Conservation (phyloP, 2,113 vertebrate species). For the Onychorhynchus coronatus region DNA sequence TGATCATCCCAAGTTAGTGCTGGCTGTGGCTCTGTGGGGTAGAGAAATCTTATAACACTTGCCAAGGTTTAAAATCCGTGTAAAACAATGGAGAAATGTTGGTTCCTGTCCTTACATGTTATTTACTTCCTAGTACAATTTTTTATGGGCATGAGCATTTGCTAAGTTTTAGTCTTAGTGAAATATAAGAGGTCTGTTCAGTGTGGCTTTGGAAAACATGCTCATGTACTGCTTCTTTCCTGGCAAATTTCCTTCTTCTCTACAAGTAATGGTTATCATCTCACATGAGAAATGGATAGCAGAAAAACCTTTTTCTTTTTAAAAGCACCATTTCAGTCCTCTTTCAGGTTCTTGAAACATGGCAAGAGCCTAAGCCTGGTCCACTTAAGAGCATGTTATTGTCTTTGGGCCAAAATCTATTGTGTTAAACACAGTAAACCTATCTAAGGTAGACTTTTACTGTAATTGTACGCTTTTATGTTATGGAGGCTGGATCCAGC, state of each 20-base stretch:
- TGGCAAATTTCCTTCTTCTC: not conserved
- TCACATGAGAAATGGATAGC: not conserved
- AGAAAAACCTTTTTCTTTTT: not conserved
- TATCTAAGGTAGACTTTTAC: not conserved
- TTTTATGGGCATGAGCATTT: slow-evolving; percentile 7
- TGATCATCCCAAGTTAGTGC: not conserved
- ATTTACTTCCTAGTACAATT: slow-evolving; percentile 30
- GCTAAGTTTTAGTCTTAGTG: slow-evolving; percentile 55
- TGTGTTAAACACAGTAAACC: not conserved
- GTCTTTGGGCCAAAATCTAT: not conserved
- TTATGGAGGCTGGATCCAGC: not conserved
- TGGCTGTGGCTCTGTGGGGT: not conserved
- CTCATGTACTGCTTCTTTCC: slow-evolving; percentile 1
- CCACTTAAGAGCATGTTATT: not conserved
- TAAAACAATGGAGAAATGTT: not conserved
- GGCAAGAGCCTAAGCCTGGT: not conserved
- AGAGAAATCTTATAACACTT: not conserved
- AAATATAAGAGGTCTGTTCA: slow-evolving; percentile 13
- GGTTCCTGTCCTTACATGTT: slow-evolving; percentile 7
- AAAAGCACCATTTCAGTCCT: not conserved
- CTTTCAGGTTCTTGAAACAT: slow-evolving; percentile 6
- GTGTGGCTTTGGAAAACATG: slow-evolving; percentile 28
- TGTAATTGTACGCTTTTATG: not conserved
- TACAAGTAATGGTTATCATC: slow-evolving; percentile 31
- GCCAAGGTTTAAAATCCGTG: not conserved